Base-by-base conservation (phyloP, 2,797 vertebrate genomes). In the Limosa lapponica region DNA sequence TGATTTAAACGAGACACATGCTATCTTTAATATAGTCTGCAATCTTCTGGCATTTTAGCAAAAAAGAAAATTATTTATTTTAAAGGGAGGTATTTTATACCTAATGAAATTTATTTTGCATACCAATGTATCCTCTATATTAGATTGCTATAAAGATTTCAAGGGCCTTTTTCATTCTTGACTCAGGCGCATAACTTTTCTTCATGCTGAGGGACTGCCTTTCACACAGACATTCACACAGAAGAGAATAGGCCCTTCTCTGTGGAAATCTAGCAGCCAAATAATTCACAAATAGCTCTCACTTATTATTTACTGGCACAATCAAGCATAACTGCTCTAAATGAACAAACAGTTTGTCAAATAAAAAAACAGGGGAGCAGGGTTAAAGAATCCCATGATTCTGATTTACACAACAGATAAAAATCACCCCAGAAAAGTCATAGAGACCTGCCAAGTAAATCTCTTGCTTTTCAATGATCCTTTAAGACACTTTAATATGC, bases 401-500 rank as follows among this genome's bases (percentile, higher is more conserved):
- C 77, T 94, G 48, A 96, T 97, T 97, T 94, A 91, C n/a, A 84
- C 86, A 84, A 30, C 82, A 90, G 96, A 96, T 84, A 19, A 8
- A 85, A 96, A 94, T 82, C n/a, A 52, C 51, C 91, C 66, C 92
- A 44, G 16, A 95, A 96, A 96, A 97, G 82, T 90, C 93, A 89
- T 34, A 89, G 87, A 96, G 51, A 91, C 80, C 82, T 96, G 85
- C 89, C 96, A 97, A 95, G 95, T 92, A 96, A 97, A 97, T 96
- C 80, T 95, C 81, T 91, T 80, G 62, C 69, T 94, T 95, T 75
- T 84, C 71, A 89, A 28, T 92, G 92, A 92, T 93, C 51, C n/a
- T 91, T 94, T 69, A 89, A 79, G 91, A 83, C 61, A 58, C 44
- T 90, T 96, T 59, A 65, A 82, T 85, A 72, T 58, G 41, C 15